Conservation (phyloP, 1,140 invertebrate genomes). For the Trachelipus rathkii region DNA sequence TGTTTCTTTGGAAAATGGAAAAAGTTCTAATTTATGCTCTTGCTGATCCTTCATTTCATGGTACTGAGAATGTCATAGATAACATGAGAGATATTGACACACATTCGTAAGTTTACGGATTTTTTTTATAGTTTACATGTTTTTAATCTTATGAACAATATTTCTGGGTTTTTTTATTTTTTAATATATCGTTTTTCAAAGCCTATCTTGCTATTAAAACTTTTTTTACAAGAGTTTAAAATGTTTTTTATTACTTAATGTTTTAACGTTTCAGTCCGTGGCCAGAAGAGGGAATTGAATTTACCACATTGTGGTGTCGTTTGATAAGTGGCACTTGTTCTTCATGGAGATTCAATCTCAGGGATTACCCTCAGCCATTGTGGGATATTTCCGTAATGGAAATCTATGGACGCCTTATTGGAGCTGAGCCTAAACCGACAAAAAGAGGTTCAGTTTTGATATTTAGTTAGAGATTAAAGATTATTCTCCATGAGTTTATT, state of each 20-base stretch:
- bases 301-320: slow-evolving; percentile 88
- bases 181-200: too few relatives aligned
- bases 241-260: too few relatives aligned
- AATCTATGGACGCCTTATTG: slow-evolving; percentile 83
- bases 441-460: slow-evolving; percentile 35
- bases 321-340: slow-evolving; percentile 72
- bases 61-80: slow-evolving; percentile 67
- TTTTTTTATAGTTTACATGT: too few relatives aligned
- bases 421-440: slow-evolving; percentile 57
- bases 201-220: too few relatives aligned
- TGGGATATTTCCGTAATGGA: slow-evolving; percentile 74
- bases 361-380: slow-evolving; percentile 94
- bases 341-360: slow-evolving; percentile 78
- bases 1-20: slow-evolving; percentile 75
- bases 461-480: slow-evolving; percentile 21
- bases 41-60: slow-evolving; percentile 80
- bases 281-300: slow-evolving; percentile 74
- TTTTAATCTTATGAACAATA: too few relatives aligned
- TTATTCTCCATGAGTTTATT: too few relatives aligned
- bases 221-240: too few relatives aligned
- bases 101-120: slow-evolving; percentile 41
- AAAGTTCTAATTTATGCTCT: slow-evolving; percentile 76
- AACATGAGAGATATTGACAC: slow-evolving; percentile 75
- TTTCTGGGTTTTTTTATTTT: too few relatives aligned
- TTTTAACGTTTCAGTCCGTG: slow-evolving; percentile 62